A percentile compares a stretch with the other conserved stretches of the same genome.
Evolutionary conservation across 1,140 invertebrate genomes (phyloP).

Genomic region (Venturia canescens): DNA sequence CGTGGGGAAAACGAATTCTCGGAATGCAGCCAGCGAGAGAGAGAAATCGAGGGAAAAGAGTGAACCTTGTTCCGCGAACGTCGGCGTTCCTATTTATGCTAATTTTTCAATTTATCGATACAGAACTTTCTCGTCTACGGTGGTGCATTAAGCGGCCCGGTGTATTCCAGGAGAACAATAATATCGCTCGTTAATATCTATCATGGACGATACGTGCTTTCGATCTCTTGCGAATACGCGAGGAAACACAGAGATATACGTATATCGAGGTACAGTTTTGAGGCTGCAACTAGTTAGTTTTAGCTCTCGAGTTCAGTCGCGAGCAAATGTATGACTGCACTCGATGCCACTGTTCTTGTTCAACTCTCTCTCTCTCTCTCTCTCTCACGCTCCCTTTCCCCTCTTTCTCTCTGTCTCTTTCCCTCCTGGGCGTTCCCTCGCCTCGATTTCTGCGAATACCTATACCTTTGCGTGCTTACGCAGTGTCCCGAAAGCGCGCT

Average conservation of each 20-base stretch:
- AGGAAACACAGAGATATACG: not conserved
- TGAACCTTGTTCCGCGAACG: too few species aligned
- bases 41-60: too few species aligned
- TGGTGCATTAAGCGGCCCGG: not conserved
- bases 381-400: not conserved
- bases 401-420: not conserved
- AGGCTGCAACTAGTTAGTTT: slow-evolving; percentile 35
- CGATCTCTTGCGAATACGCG: slow-evolving; percentile 12
- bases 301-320: slow-evolving; percentile 24
- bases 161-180: slow-evolving; percentile 27
- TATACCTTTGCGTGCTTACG: not conserved
- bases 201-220: slow-evolving; percentile 30
- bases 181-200: slow-evolving; percentile 38
- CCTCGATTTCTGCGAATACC: not conserved
- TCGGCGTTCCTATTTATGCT: too few species aligned
- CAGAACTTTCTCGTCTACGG: not conserved
- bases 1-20: too few species aligned
- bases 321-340: too few species aligned
- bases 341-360: not conserved
- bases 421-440: not conserved
- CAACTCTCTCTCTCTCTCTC: not conserved
- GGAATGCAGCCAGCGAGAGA: too few species aligned
- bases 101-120: not conserved
- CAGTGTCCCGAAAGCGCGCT: not conserved
- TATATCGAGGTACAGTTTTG: not conserved